These are phyloP conservation scores for Xyrauchen texanus DNA, from an alignment of 2,113 vertebrate species.

Conservation along the genomic window DNA sequence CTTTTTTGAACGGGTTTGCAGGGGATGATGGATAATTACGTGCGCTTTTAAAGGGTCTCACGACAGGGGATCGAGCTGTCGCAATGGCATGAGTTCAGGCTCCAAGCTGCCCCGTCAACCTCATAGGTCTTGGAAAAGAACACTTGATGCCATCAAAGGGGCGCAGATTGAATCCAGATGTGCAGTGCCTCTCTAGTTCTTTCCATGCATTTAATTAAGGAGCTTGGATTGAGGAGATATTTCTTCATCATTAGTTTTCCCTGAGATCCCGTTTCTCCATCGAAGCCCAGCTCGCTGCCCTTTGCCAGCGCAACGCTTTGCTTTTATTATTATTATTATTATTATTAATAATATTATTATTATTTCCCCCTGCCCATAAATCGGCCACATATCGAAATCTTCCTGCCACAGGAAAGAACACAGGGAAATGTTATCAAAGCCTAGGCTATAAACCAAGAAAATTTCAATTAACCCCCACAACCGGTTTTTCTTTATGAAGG, in stretches of 20 bases:
- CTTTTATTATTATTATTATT: slow-evolving; percentile 41
- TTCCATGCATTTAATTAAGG: slow-evolving; percentile 90
- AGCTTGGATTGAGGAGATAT: slow-evolving; percentile 78
- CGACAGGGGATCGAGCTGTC: slow-evolving; percentile 56
- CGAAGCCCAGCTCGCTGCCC: slow-evolving; percentile 48
- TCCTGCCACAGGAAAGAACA: slow-evolving; percentile 17
- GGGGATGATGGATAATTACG: slow-evolving; percentile 26
- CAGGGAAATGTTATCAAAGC: not conserved
- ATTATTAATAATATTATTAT: slow-evolving; percentile 44
- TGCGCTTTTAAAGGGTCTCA: slow-evolving; percentile 23
- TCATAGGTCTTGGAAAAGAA: slow-evolving; percentile 82
- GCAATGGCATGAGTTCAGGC: slow-evolving; percentile 67
- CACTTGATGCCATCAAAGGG: slow-evolving; percentile 91
- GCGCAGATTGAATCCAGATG: slow-evolving; percentile 90
- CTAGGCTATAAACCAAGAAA: not conserved
- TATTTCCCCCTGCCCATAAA: slow-evolving; percentile 40
- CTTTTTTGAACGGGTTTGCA: slow-evolving; percentile 15
- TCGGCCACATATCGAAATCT: slow-evolving; percentile 48
- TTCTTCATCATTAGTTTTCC: slow-evolving; percentile 80
- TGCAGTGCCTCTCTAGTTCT: slow-evolving; percentile 72
- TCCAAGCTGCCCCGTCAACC: slow-evolving; percentile 77
- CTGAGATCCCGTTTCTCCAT: slow-evolving; percentile 46
- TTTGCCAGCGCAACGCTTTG: slow-evolving; percentile 51
- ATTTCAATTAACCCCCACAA: not conserved
- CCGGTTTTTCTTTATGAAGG: too few species aligned